Evolutionary conservation across 2,113 vertebrate species (phyloP).

Genomic region (Pterocles gutturalis): DNA sequence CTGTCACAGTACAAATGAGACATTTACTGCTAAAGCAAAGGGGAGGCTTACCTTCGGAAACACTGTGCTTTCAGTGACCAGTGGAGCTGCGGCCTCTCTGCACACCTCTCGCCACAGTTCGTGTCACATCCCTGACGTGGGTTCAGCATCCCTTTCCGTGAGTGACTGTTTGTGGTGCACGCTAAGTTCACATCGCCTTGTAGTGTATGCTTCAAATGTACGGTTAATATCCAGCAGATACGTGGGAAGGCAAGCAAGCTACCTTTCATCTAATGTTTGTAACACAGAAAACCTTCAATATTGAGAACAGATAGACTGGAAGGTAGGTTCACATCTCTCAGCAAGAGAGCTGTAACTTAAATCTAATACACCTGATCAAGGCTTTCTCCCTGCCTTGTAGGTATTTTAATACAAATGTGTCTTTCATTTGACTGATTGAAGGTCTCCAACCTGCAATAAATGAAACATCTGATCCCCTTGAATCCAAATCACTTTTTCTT

Average conservation of each 20-base stretch:
- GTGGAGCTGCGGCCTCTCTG: accelerated
- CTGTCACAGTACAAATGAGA: neutral
- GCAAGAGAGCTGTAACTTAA: constrained; percentile 82
- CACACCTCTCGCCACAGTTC: accelerated
- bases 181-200: neutral
- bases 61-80: accelerated
- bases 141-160: neutral
- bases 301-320: constrained; percentile 80
- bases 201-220: neutral
- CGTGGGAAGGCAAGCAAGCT: constrained; percentile 67
- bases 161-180: neutral
- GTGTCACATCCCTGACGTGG: neutral
- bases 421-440: constrained; percentile 91
- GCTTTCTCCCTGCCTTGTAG: constrained; percentile 82
- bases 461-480: constrained; percentile 96
- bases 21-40: neutral
- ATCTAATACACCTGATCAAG: constrained; percentile 79
- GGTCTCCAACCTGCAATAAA: constrained; percentile 93
- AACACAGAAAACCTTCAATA: constrained; percentile 77
- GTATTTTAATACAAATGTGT: constrained; percentile 89
- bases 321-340: constrained; percentile 82
- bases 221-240: constrained; percentile 72
- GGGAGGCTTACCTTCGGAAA: accelerated
- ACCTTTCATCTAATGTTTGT: constrained; percentile 77
- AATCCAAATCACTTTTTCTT: constrained; percentile 91